A percentile compares a stretch with the other conserved stretches of the same genome.
Conservation (phyloP, 2,797 vertebrate genomes). For the Rhinophrynus dorsalis region DNA sequence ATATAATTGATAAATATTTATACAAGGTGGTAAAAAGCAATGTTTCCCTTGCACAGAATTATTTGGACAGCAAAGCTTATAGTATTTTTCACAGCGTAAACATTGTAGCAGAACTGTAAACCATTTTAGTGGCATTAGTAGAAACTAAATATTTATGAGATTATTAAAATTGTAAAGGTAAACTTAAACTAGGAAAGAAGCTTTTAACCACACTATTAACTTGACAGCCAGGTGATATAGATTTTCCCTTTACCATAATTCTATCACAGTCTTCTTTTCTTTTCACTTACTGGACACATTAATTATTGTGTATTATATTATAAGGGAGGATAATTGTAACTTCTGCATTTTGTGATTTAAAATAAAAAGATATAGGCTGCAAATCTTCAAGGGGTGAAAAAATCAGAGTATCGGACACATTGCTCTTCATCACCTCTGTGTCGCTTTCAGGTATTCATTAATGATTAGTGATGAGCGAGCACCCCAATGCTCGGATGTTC, state of each 20-base stretch:
- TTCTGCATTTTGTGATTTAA: no score
- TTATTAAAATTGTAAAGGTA: slow-evolving; percentile 64
- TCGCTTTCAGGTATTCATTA: no score
- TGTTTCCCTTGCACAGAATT: slow-evolving; percentile 64
- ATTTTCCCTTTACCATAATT: slow-evolving; percentile 3
- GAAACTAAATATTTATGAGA: slow-evolving; percentile 76
- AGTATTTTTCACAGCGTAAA: slow-evolving; percentile 72
- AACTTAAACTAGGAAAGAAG: slow-evolving; percentile 60
- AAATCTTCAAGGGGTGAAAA: no score
- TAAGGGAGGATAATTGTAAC: no score
- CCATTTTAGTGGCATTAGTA: slow-evolving; percentile 72
- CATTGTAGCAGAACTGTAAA: slow-evolving; percentile 70
- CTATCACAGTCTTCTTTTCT: neutral
- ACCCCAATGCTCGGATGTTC: no score
- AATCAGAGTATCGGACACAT: no score
- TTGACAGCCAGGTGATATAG: slow-evolving; percentile 59
- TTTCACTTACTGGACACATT: no score
- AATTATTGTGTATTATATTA: no score
- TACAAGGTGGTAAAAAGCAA: slow-evolving; percentile 75
- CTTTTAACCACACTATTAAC: slow-evolving; percentile 61
- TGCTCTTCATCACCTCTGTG: no score
- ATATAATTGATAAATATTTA: slow-evolving; percentile 77
- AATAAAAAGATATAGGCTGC: no score
- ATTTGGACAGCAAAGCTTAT: slow-evolving; percentile 66
- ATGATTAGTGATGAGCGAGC: no score